Percentiles rank a stretch among this genome's conserved stretches.
Conservation (phyloP, 2,113 vertebrate genomes). For the Petrocephalus zakoni region DNA sequence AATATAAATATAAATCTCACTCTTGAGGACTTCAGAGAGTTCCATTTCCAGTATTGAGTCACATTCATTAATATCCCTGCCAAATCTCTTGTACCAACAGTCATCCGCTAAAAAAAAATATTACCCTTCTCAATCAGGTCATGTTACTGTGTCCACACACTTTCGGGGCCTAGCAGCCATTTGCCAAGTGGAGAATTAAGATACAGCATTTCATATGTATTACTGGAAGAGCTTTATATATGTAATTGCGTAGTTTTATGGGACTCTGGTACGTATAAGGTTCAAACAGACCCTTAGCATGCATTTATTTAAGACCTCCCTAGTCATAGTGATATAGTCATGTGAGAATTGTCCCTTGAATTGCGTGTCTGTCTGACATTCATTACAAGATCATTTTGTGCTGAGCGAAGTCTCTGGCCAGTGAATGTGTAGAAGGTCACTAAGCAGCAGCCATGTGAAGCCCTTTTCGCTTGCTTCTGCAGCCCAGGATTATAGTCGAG, state of each 20-base stretch:
- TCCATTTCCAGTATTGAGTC: not conserved
- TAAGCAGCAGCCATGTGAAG: no score
- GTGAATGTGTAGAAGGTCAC: no score
- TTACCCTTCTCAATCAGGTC: not conserved
- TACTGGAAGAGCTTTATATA: not conserved
- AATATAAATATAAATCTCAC: not conserved
- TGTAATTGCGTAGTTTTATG: not conserved
- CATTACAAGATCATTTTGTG: constrained; percentile 44
- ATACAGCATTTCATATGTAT: not conserved
- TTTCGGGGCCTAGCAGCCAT: not conserved
- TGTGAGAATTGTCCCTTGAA: constrained; percentile 22
- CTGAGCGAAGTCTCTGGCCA: constrained; percentile 42
- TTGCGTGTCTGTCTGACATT: constrained; percentile 46
- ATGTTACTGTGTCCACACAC: not conserved
- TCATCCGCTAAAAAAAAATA: constrained; percentile 1
- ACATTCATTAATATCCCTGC: constrained; percentile 1
- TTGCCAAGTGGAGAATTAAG: not conserved
- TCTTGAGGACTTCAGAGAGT: not conserved
- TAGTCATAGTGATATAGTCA: constrained; percentile 22
- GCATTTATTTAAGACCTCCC: constrained; percentile 7
- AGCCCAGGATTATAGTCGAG: not conserved
- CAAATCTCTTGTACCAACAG: not conserved
- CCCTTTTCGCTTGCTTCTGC: not conserved
- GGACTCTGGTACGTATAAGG: not conserved
- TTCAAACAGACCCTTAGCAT: not conserved